These are phyloP conservation scores for Coptodon rendalli DNA, from an alignment of 2,113 vertebrate species.

Conservation along the genomic window DNA sequence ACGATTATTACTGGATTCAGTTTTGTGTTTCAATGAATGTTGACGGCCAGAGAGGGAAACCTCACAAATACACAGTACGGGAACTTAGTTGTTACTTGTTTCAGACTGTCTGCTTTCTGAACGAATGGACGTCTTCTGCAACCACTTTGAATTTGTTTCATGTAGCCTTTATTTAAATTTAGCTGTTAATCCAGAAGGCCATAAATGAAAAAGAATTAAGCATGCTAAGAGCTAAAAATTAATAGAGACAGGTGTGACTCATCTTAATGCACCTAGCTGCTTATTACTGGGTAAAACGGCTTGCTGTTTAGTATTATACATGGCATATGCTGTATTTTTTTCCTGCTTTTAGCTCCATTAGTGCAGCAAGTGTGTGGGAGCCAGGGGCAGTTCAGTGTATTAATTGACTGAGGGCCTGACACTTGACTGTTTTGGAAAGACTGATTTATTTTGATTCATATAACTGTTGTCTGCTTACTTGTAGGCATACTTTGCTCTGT, in stretches of 20 bases:
- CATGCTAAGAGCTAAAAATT: neutral
- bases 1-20: neutral
- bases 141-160: neutral
- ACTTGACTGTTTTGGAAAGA: neutral
- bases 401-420: neutral
- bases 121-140: neutral
- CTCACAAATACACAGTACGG: neutral
- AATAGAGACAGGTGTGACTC: neutral
- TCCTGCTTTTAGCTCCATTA: neutral
- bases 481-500: slow-evolving; percentile 58
- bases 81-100: neutral
- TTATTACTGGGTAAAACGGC: neutral
- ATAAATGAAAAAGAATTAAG: neutral
- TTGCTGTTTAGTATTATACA: neutral
- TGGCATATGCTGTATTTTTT: neutral
- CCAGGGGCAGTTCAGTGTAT: neutral
- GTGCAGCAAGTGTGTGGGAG: neutral
- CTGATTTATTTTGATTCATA: neutral
- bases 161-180: neutral
- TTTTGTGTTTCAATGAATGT: neutral
- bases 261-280: neutral
- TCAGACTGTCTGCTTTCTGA: neutral
- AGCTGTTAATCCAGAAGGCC: neutral
- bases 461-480: neutral
- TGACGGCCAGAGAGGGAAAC: neutral